phyloP scores from a whole-genome alignment of 2,113 vertebrate genomes.

The Shinisaurus crocodilurus region DNA sequence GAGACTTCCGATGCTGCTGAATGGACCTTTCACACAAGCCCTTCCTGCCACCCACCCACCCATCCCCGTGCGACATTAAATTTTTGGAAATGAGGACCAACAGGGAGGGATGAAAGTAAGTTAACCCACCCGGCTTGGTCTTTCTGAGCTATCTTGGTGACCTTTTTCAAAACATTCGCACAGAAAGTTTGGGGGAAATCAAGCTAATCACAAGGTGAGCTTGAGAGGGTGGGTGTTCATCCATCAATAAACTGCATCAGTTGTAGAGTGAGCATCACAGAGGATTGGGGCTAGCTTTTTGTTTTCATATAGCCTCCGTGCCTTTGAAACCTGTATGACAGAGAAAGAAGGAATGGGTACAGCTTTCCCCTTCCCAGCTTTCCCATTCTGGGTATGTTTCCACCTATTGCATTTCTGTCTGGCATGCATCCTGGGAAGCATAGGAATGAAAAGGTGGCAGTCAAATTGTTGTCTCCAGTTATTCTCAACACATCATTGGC shows the following conservation, averaged over 20 bases:
- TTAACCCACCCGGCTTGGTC: background rate
- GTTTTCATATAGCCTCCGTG: background rate
- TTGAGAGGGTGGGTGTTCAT: background rate
- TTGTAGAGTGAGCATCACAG: background rate
- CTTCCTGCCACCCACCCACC: too few species aligned
- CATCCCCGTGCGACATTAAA: too few species aligned
- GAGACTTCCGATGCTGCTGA: too few species aligned
- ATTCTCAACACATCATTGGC: background rate
- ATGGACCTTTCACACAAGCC: too few species aligned
- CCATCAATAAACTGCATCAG: background rate
- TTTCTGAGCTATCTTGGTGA: background rate
- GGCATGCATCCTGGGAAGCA: background rate
- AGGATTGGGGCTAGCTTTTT: background rate
- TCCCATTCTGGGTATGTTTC: background rate
- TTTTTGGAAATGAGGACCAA: too few species aligned
- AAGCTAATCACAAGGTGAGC: background rate
- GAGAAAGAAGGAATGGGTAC: background rate
- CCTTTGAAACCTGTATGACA: background rate
- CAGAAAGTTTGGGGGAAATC: background rate
- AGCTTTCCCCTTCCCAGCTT: background rate
- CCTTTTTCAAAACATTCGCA: background rate
- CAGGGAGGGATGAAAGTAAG: too few species aligned
- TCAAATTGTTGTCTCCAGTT: background rate
- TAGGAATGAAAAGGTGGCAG: background rate
- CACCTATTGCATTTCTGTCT: background rate